Evolutionary conservation across 1,140 invertebrate genomes (phyloP), one percentile per base, ranked within the genome.

Genomic region (Saccostrea echinata): DNA sequence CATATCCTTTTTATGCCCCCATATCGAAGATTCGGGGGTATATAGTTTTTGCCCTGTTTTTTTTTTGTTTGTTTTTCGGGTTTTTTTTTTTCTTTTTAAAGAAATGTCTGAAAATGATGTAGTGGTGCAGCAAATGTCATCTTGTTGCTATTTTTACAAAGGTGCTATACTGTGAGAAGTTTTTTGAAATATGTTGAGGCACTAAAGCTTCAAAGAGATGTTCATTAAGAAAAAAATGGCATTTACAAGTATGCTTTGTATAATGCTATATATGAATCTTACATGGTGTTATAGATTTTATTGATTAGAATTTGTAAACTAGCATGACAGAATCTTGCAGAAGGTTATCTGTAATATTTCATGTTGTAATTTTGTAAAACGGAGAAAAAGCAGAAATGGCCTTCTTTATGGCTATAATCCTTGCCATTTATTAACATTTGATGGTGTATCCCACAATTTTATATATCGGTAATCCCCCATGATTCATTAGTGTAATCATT

Each of bases 391-490:
- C 35, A 18, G 55, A 21, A 57, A 57, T 57, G 16, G 55, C 55
- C 55, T 57, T 4, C 12, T 57, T 71, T 24, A 30, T 71, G 68
- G 68, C 68, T 71, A 13, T 24, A 71, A 27, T 71, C 24, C 68
- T 71, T 71, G 68, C 68, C 68, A 71, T 71, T 71, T 71, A 27
- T 71, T 61, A 43, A 43, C 35, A 24, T 61, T n/a, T 71, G 9
- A 71, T 30, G 9, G 1, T 30, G 8, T 71, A 71, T 71, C 68
- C 68, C 68, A 71, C 68, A 71, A 12, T 71, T 71, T 24, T n/a
- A n/a, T n/a, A n/a, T n/a, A 68, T 68, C 64, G 27, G 64, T n/a
- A n/a, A 68, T 68, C 30, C 30, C 68, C 68, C 68, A 71, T 71
- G 30, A 33, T 27, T 33, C 68, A 71, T 16, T 27, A 33, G 68